A percentile compares a stretch with the other conserved stretches of the same genome.
phyloP scores from a whole-genome alignment of 64 coral and sea anemone genomes.

The Exaiptasia diaphana region DNA sequence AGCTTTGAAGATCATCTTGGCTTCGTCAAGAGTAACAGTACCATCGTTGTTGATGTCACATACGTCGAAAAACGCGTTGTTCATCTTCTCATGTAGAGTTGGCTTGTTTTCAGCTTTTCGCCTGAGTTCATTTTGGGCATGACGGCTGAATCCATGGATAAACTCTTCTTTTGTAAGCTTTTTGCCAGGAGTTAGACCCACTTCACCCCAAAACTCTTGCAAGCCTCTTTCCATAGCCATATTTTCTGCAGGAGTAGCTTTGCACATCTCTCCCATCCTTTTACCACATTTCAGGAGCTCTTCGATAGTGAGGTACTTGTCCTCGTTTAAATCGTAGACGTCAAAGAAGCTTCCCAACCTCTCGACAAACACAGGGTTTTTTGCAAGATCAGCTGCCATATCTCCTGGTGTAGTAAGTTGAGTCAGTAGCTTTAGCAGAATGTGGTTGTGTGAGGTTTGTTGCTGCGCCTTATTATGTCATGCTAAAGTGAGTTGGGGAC shows the following conservation, averaged over 20 bases:
- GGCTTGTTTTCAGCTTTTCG: not conserved
- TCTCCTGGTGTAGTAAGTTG: no score
- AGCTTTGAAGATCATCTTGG: slow-evolving; percentile 50
- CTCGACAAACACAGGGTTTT: no score
- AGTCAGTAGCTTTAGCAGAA: no score
- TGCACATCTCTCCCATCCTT: slow-evolving; percentile 32
- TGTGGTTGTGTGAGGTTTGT: no score
- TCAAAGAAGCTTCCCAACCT: no score
- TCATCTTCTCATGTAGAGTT: slow-evolving; percentile 41
- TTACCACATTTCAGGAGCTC: not conserved
- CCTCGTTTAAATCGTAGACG: no score
- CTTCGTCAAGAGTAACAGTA: slow-evolving; percentile 42
- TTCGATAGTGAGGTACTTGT: no score
- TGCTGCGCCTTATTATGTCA: no score
- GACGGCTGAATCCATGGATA: slow-evolving; percentile 30
- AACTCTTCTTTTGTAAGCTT: slow-evolving; percentile 49
- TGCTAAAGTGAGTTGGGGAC: no score
- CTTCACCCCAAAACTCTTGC: slow-evolving; percentile 31
- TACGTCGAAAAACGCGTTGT: slow-evolving; percentile 69
- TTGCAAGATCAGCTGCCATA: no score
- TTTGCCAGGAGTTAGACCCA: slow-evolving; percentile 56
- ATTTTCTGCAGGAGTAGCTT: slow-evolving; percentile 14
- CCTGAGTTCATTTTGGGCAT: slow-evolving; percentile 38
- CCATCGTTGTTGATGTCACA: slow-evolving; percentile 66
- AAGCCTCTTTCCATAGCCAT: slow-evolving; percentile 18